Conservation (phyloP, 2,113 vertebrate genomes). For the Sphyrna mokarran region DNA sequence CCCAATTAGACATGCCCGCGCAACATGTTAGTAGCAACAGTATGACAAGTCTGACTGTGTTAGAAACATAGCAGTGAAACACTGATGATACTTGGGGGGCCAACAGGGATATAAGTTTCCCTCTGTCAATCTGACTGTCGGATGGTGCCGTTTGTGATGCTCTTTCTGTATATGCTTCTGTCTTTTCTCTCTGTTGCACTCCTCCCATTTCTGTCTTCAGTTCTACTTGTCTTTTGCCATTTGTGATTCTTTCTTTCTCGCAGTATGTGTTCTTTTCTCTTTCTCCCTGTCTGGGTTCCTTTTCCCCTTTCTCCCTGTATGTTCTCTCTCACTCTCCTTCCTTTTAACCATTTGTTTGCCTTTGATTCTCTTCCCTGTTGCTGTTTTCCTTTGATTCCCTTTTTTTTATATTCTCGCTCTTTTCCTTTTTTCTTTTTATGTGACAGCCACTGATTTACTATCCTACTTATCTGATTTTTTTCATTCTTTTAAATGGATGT, state of each 20-base stretch:
- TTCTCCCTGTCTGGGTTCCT: background rate
- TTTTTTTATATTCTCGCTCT: background rate
- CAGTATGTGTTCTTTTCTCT: background rate
- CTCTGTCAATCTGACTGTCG: slow-evolving; percentile 17
- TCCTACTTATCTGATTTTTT: background rate
- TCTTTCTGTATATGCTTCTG: background rate
- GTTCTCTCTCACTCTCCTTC: background rate
- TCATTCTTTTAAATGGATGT: background rate
- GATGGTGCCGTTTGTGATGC: background rate
- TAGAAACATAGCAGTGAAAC: slow-evolving; percentile 27
- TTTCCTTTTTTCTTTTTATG: background rate
- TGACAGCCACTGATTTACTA: background rate
- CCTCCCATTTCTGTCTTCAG: background rate
- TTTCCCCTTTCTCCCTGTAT: background rate
- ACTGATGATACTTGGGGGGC: slow-evolving; percentile 26
- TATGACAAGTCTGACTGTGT: slow-evolving; percentile 30
- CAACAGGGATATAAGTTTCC: background rate
- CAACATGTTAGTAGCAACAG: slow-evolving; percentile 31
- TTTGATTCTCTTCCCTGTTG: background rate
- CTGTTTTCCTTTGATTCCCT: background rate
- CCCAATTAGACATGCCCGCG: slow-evolving; percentile 36
- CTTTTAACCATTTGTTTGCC: background rate
- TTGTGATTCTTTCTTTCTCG: background rate
- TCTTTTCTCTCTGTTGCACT: background rate
- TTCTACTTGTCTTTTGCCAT: background rate